Evolutionary conservation across 2,888 invertebrate genomes (phyloP).

Genomic region (Aspidiotus rigidus): DNA sequence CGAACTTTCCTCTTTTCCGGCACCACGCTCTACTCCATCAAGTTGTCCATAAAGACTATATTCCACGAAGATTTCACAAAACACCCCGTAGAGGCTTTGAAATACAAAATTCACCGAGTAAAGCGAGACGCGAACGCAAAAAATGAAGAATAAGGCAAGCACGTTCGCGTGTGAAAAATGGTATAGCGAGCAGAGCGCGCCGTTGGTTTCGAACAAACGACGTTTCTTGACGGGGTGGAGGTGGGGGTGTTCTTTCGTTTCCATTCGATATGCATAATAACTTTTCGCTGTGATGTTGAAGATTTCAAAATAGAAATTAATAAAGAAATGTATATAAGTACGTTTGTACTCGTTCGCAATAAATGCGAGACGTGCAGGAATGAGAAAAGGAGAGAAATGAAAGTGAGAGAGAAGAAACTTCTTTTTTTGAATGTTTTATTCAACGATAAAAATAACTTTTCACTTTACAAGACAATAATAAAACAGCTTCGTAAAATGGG

Average conservation of each 20-base stretch:
- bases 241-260: not conserved
- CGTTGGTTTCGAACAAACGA: too few species aligned
- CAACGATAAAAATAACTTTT: constrained; percentile 18
- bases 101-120: too few species aligned
- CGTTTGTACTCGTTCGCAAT: not conserved
- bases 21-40: too few species aligned
- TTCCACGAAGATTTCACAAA: too few species aligned
- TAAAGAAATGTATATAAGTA: constrained; percentile 1
- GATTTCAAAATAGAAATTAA: constrained; percentile 4
- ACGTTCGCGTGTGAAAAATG: too few species aligned
- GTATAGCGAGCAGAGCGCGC: too few species aligned
- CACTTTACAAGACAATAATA: constrained; percentile 8
- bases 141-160: too few species aligned
- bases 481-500: not conserved
- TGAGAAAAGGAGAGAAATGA: not conserved
- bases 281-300: not conserved
- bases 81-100: too few species aligned
- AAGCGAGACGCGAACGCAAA: too few species aligned
- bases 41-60: too few species aligned
- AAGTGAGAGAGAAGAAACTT: not conserved
- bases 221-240: too few species aligned
- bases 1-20: too few species aligned
- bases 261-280: constrained; percentile 2
- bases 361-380: not conserved
- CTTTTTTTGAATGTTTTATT: constrained; percentile 15